A percentile compares a stretch with the other conserved stretches of the same genome.
These are phyloP conservation scores for Acrocephalus scirpaceus DNA, from an alignment of 2,797 vertebrate genomes.

Conservation along the genomic window DNA sequence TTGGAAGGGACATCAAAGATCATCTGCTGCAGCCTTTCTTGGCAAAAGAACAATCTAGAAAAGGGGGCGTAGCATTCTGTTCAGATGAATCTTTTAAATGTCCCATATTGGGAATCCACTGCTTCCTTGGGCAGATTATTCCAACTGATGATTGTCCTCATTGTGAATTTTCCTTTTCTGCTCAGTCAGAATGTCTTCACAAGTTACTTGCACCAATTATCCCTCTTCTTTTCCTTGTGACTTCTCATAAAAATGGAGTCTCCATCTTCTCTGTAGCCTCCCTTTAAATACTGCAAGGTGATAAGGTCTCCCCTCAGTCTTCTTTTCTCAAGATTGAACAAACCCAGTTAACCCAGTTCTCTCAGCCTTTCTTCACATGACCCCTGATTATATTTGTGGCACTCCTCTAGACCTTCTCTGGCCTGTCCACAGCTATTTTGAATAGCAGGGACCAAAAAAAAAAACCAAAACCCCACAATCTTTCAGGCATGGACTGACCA, in stretches of 20 bases:
- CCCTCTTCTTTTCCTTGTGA: not conserved
- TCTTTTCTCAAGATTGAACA: not conserved
- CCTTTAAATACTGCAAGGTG: not conserved
- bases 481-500: not conserved
- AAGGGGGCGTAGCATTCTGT: not conserved
- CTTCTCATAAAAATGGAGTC: not conserved
- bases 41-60: not conserved
- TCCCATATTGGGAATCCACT: not conserved
- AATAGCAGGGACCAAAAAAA: not conserved
- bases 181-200: not conserved
- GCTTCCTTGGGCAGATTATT: not conserved
- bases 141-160: not conserved
- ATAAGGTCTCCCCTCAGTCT: not conserved
- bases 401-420: not conserved
- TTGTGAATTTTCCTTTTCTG: not conserved
- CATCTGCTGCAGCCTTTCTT: not conserved
- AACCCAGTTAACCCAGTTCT: not conserved
- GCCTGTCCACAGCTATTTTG: not conserved
- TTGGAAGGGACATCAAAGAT: not conserved
- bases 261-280: not conserved
- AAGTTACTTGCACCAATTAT: not conserved
- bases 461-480: too few species aligned
- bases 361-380: not conserved
- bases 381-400: not conserved
- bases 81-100: not conserved